Conservation (phyloP, 1,140 invertebrate genomes). For the Caenorhabditis inopinata region DNA sequence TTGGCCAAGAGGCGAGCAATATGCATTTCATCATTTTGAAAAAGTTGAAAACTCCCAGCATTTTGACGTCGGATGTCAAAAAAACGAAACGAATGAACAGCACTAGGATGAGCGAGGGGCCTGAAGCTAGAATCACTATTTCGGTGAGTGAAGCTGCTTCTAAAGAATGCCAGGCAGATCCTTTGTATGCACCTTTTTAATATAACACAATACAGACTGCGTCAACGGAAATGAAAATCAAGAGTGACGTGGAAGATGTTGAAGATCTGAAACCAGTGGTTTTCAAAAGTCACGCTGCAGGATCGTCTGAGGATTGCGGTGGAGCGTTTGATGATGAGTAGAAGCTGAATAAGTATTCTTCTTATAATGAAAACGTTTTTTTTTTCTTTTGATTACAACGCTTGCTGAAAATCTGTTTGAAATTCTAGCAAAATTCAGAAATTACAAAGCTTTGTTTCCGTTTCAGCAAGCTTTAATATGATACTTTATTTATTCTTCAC, state of each 20-base stretch:
- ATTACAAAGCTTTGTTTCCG: too few species aligned
- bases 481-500: too few species aligned
- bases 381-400: too few species aligned
- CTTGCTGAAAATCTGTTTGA: too few species aligned
- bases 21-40: neutral
- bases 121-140: neutral
- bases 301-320: neutral
- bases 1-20: neutral
- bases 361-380: too few species aligned
- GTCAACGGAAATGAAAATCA: neutral
- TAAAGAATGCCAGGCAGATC: too few species aligned
- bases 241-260: neutral
- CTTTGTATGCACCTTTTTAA: too few species aligned
- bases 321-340: neutral
- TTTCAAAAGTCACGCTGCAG: neutral
- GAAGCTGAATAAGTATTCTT: neutral
- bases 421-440: too few species aligned
- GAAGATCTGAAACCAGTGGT: conserved; percentile 1
- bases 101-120: neutral
- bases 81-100: neutral
- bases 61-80: neutral
- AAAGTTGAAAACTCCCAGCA: neutral
- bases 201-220: neutral
- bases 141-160: neutral
- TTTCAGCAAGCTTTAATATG: too few species aligned